Percentiles rank a stretch among this genome's conserved stretches.
phyloP scores from a whole-genome alignment of 1,140 invertebrate genomes.

The Apis laboriosa region DNA sequence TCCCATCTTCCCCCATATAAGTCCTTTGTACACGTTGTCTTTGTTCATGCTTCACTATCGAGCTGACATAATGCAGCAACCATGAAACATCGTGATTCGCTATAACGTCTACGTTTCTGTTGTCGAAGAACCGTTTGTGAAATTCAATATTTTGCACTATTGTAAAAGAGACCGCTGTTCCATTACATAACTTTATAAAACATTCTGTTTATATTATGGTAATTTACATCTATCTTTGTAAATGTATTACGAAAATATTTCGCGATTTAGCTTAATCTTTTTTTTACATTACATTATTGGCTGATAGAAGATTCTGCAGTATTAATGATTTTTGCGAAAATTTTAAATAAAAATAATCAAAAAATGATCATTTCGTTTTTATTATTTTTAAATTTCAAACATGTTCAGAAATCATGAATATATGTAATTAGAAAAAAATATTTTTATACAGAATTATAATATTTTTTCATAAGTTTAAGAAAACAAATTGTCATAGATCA shows the following conservation, averaged over 20 bases:
- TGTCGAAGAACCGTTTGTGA: constrained; percentile 6
- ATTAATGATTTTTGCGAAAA: not conserved
- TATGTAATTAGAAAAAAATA: too few relatives aligned
- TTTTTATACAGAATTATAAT: too few relatives aligned
- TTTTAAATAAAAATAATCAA: too few relatives aligned
- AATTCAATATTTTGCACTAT: constrained; percentile 39
- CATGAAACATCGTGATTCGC: constrained; percentile 33
- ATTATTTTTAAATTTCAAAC: too few relatives aligned
- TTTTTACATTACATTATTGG: not conserved
- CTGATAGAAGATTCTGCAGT: not conserved
- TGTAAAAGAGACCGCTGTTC: constrained; percentile 33
- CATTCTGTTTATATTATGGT: constrained; percentile 28
- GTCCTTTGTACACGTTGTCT: constrained; percentile 30
- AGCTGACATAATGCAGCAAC: constrained; percentile 48
- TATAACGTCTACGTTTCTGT: constrained; percentile 5
- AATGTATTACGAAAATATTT: constrained; percentile 5
- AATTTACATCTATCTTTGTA: not conserved
- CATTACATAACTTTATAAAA: constrained; percentile 44
- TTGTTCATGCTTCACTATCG: constrained; percentile 43
- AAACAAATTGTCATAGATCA: not conserved
- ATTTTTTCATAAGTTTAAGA: too few relatives aligned
- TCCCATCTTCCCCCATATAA: constrained; percentile 32
- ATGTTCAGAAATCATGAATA: too few relatives aligned
- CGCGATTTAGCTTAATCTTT: not conserved
- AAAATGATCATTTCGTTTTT: too few relatives aligned